Base-by-base conservation (phyloP, 1,140 invertebrate genomes). In the Platyscapa corneri region DNA sequence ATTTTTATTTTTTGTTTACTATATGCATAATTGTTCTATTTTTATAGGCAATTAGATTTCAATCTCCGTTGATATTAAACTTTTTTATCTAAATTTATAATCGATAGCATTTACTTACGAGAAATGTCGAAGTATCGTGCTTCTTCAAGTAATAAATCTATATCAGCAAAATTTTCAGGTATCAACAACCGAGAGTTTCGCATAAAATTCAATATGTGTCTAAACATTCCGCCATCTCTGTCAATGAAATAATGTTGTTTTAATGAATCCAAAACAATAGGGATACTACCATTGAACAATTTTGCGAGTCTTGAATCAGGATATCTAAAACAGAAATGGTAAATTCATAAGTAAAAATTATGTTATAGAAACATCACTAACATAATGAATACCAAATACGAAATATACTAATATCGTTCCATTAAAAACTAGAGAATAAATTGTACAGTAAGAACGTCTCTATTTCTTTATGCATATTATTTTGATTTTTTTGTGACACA, bases 241-340 rank as follows among this genome's bases (percentile, higher is more conserved):
- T 99, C 98, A 88, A 99, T 99, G 94, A 99, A 99, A 92, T 99
- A 99, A 91, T 99, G 98, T 91, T 99, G 98, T 92, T 99, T 99
- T 88, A 99, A 93, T 8, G 97, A 98, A 91, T 99, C 98, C 89
- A 99, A 93, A 6, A 99, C 98, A 87, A 99, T 99, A 1, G 98
- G 98, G 89, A 99, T 98, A 87, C 95, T 96, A n/a, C 98, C 98
- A 90, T 98, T 99, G 93, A 99, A 99, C 90, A 99, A 95, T 92
- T 97, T 97, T 0, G 97, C 97, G 87, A 99, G 94, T 88, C 96
- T 95, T 6, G 98, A 99, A 75, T 99, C 97, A 0, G 98, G 97
- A 93, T 97, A 99, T 92, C 98, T 98, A 94, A 94, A 84, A 86
- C 87, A 87, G 86, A 49, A 64, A 79, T 3, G 23, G 27, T 10